Evolutionary conservation across 2,888 invertebrate species (phyloP), one percentile per base, ranked within the genome.

Genomic region (Caenorhabditis sp.): DNA sequence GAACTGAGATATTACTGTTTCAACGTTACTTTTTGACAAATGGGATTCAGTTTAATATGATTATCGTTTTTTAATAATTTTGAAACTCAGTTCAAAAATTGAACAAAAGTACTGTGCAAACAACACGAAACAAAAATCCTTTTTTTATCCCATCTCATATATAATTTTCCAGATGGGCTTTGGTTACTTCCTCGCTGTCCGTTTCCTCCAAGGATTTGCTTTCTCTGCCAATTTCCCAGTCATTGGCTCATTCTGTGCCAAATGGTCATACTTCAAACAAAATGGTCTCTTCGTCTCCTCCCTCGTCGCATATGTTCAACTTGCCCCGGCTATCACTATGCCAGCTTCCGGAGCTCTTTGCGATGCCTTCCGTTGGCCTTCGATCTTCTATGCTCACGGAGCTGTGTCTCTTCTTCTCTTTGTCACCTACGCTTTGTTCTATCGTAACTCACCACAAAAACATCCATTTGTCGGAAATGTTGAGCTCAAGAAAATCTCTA

Each of bases 241-340:
- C 21, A 87, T 87, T 59, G 87, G 87, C 14, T 80, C 85, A 0
- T 87, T 87, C 75, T 83, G 84, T 27, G 80, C 82, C 58, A 87
- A 85, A 73, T 87, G 86, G 85, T 81, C 85, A 5, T 87, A 87
- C 63, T 87, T 81, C 73, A 87, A 87, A 59, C 87, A 87, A 67
- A 86, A 84, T 57, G 87, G 87, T 8, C 78, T 87, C 31, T 87
- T 87, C 65, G 87, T 87, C 25, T 86, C 87, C 1, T 70, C 83
- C 8, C 78, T 87, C 36, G 87, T 87, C 27, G 87, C 87, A 50
- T 86, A 86, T 65, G 83, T 86, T 20, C 86, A 86, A 65, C 65
- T 86, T 20, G 76, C 85, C 7, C 85, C 85, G 17, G 84, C 85
- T 56, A 71, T 85, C 58, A 83, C 84, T 7, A 85, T 83, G 81